Conservation (phyloP, 2,888 invertebrate species). For the Nephrotoma appendiculata region DNA sequence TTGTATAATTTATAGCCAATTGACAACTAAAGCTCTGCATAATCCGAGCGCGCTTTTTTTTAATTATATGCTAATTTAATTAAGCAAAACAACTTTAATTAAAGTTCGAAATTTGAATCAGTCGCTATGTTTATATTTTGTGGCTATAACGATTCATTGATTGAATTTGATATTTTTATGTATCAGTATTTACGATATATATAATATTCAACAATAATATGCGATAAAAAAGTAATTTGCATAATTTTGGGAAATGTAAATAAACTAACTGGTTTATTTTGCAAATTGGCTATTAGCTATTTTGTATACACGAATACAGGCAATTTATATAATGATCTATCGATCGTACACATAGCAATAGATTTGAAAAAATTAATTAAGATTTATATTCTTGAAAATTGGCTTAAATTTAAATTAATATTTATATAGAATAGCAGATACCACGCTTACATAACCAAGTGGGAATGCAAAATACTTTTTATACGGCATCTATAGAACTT, state of each 20-base stretch:
- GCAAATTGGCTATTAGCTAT: not conserved
- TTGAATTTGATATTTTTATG: not conserved
- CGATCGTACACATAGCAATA: not conserved
- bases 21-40: not conserved
- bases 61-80: not conserved
- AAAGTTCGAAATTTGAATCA: not conserved
- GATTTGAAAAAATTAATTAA: not conserved
- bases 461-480: not conserved
- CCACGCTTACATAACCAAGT: not conserved
- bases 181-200: not conserved
- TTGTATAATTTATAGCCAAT: not conserved
- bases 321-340: not conserved
- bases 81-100: not conserved
- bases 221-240: not conserved
- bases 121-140: not conserved
- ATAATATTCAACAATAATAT: not conserved
- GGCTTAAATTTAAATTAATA: not conserved
- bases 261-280: not conserved
- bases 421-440: not conserved
- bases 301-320: not conserved
- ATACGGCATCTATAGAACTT: not conserved
- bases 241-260: not conserved
- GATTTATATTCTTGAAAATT: not conserved
- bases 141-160: not conserved
- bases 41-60: not conserved